Evolutionary conservation across 2,113 vertebrate species (phyloP).

Genomic region (Sylvietta virens): DNA sequence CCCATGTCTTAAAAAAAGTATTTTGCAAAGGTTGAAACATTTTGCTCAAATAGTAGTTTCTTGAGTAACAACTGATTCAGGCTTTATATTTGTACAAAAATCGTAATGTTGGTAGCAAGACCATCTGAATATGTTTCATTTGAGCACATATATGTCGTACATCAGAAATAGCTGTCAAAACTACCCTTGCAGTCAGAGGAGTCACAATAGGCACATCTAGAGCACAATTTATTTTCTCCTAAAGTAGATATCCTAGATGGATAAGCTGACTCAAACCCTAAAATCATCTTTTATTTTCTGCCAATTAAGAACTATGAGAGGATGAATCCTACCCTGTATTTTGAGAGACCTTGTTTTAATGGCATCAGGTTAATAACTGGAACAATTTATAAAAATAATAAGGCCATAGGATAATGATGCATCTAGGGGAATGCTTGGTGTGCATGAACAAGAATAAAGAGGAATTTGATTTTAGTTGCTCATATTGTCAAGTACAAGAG

Average conservation of each 20-base stretch:
- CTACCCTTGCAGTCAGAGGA: not conserved
- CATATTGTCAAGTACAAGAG: fast-evolving
- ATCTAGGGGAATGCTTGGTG: not conserved
- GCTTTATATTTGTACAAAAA: not conserved
- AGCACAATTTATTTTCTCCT: not conserved
- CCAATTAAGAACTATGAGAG: not conserved
- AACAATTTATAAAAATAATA: not conserved
- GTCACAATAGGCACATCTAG: not conserved
- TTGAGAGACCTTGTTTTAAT: not conserved
- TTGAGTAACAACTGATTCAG: not conserved
- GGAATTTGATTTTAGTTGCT: not conserved
- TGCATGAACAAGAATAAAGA: not conserved
- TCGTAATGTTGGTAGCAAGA: not conserved
- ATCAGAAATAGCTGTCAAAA: not conserved
- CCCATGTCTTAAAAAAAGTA: not conserved
- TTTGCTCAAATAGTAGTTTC: not conserved
- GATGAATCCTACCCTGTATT: not conserved
- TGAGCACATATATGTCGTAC: not conserved
- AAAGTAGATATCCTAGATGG: not conserved
- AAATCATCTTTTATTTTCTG: not conserved
- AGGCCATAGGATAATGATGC: not conserved
- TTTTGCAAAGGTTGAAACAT: not conserved
- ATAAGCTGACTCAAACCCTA: not conserved
- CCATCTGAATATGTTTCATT: not conserved
- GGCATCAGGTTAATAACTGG: not conserved